Percentiles rank a stretch among this genome's conserved stretches.
phyloP scores from a whole-genome alignment of 2,113 vertebrate genomes.

The Suricata suricatta region DNA sequence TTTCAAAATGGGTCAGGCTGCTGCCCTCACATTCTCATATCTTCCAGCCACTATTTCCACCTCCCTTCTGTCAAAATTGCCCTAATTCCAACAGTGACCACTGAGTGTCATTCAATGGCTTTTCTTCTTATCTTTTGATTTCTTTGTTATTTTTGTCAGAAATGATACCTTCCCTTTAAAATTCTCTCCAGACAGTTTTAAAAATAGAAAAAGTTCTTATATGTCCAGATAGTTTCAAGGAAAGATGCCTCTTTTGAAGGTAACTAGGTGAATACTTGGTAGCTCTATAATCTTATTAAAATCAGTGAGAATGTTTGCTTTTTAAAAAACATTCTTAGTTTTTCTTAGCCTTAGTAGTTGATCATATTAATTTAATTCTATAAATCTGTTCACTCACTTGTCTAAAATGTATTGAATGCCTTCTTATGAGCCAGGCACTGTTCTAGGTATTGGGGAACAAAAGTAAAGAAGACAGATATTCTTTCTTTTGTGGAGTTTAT shows the following conservation, averaged over 20 bases:
- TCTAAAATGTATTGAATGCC: background rate
- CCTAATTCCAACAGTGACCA: background rate
- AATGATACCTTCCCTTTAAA: background rate
- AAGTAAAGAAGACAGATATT: background rate
- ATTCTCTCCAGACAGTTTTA: background rate
- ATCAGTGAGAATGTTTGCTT: background rate
- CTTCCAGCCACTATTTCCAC: background rate
- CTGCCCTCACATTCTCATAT: background rate
- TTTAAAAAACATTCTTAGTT: background rate
- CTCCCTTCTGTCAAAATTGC: background rate
- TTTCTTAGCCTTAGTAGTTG: background rate
- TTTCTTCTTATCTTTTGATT: background rate
- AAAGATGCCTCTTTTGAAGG: background rate
- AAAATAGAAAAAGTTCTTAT: background rate
- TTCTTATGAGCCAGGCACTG: background rate
- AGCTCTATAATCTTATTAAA: background rate
- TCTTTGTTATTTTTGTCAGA: constrained; percentile 4
- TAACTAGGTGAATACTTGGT: background rate
- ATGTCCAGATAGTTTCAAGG: background rate
- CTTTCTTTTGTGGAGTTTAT: background rate
- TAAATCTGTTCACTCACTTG: constrained; percentile 5
- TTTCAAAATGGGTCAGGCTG: background rate
- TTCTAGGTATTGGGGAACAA: background rate
- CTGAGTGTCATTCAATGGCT: background rate
- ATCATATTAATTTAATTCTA: background rate